phyloP scores from a whole-genome alignment of 2,888 invertebrate species.

The Neocrepidodera transversa region DNA sequence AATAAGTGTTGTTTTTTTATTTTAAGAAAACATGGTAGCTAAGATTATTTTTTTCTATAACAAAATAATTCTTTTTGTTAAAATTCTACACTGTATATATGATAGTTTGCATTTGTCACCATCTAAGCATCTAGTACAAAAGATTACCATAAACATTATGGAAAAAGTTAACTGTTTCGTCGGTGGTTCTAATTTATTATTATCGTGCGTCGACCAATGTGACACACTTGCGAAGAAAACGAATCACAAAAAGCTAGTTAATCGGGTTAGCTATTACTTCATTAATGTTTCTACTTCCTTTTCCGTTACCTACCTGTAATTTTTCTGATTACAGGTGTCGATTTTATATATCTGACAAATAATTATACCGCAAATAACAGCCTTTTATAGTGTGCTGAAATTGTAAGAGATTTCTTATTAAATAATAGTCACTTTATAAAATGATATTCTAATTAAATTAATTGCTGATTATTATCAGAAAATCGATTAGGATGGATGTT shows the following conservation, averaged over 20 bases:
- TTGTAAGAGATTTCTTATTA: too few species aligned
- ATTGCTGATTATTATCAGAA: too few species aligned
- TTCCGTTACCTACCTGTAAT: slow-evolving; percentile 24
- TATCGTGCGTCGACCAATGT: slow-evolving; percentile 6
- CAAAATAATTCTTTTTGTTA: neutral
- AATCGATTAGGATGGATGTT: too few species aligned
- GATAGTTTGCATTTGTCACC: neutral
- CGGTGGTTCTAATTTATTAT: slow-evolving; percentile 8
- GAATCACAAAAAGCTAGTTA: slow-evolving; percentile 19
- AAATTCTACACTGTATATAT: neutral
- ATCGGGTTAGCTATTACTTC: slow-evolving; percentile 26
- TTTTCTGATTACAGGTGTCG: slow-evolving; percentile 20
- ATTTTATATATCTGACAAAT: slow-evolving; percentile 10
- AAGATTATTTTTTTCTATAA: too few species aligned
- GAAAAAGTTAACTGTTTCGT: slow-evolving; percentile 17
- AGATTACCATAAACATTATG: slow-evolving; percentile 16
- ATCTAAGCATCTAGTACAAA: neutral
- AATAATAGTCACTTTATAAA: too few species aligned
- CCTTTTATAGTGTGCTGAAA: slow-evolving; percentile 13
- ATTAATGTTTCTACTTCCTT: slow-evolving; percentile 33
- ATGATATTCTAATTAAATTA: too few species aligned
- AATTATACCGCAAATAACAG: slow-evolving; percentile 12
- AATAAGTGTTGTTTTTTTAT: too few species aligned
- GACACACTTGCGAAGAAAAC: slow-evolving; percentile 25
- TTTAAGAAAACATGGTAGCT: too few species aligned